Evolutionary conservation across 2,888 invertebrate species (phyloP).

Genomic region (Diarsia mendica): DNA sequence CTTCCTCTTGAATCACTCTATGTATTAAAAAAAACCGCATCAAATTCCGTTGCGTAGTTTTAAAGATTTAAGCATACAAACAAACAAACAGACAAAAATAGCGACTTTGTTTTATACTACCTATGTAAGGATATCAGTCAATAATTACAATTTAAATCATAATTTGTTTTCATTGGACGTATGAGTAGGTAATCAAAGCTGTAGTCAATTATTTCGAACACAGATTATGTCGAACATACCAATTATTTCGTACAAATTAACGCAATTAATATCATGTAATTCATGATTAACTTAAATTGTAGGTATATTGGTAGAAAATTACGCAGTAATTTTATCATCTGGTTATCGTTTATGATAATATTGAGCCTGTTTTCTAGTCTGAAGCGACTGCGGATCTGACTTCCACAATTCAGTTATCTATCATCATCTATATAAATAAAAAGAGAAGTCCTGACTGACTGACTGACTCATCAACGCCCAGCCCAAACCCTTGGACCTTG

Average conservation of each 20-base stretch:
- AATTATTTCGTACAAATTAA: slow-evolving; percentile 40
- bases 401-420: background rate
- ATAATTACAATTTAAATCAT: slow-evolving; percentile 11
- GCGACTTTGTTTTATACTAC: no score
- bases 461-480: no score
- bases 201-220: slow-evolving; percentile 46
- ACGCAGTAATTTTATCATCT: background rate
- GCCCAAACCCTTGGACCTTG: no score
- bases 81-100: no score
- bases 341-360: background rate
- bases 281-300: slow-evolving; percentile 10
- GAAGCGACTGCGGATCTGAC: background rate
- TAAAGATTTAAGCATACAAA: no score
- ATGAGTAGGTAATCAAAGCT: slow-evolving; percentile 29
- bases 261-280: slow-evolving; percentile 15
- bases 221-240: slow-evolving; percentile 19
- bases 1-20: no score
- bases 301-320: background rate
- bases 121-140: no score
- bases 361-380: no score
- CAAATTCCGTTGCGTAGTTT: no score
- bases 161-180: slow-evolving; percentile 12
- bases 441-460: no score
- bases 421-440: no score
- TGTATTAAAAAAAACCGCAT: no score